Evolutionary conservation across 2,113 vertebrate genomes (phyloP).

Genomic region (Jaculus jaculus): DNA sequence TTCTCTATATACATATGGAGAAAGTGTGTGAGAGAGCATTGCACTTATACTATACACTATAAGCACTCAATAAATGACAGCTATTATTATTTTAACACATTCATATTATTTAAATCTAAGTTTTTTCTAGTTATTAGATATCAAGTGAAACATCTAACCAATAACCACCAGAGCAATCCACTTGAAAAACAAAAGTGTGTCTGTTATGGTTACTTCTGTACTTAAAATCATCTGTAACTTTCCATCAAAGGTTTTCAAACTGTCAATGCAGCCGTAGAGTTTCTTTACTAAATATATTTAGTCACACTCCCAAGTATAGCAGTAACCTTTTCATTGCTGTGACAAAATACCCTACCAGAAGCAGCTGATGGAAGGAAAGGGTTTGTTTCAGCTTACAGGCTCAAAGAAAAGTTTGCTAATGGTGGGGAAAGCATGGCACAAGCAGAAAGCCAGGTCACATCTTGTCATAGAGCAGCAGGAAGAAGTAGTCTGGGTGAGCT

Average conservation of each 20-base stretch:
- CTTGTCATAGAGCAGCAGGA: too few species aligned
- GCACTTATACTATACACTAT: not conserved
- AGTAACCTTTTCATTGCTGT: too few species aligned
- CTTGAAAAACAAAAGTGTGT: not conserved
- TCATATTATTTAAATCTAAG: slow-evolving; percentile 30
- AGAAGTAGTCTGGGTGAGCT: too few species aligned
- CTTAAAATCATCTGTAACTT: slow-evolving; percentile 13
- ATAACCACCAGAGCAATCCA: not conserved
- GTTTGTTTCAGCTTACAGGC: too few species aligned
- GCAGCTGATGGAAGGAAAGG: too few species aligned
- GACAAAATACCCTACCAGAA: too few species aligned
- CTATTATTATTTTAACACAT: slow-evolving; percentile 11
- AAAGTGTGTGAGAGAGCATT: not conserved
- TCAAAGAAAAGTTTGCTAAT: too few species aligned
- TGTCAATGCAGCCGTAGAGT: not conserved
- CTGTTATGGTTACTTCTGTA: not conserved
- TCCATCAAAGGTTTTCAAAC: slow-evolving; percentile 15
- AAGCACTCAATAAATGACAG: not conserved
- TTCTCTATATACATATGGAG: too few species aligned
- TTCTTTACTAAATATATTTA: not conserved
- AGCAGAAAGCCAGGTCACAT: too few species aligned
- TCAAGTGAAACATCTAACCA: not conserved
- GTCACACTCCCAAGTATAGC: not conserved
- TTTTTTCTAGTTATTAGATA: slow-evolving; percentile 38
- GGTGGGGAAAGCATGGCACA: too few species aligned